Evolutionary conservation across 2,888 invertebrate species (phyloP), one percentile per base, ranked within the genome.

Genomic region (Clepsis dumicolana): DNA sequence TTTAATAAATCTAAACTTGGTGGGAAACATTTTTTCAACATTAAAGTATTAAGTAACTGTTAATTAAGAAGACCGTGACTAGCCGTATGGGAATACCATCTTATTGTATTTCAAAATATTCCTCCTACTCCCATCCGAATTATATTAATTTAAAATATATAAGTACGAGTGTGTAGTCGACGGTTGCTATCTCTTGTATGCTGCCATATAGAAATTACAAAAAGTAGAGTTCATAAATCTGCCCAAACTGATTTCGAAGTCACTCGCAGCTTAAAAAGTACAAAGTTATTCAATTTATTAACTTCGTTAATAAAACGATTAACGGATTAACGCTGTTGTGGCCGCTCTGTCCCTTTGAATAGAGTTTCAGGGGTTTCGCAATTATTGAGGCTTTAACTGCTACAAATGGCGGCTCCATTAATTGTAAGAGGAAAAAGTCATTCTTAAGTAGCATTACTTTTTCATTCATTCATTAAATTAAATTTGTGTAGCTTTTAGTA

Each of bases 201-300:
- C n/a, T n/a, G n/a, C n/a, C n/a, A n/a, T n/a, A n/a, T n/a, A n/a
- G n/a, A n/a, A n/a, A n/a, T n/a, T 29, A 4, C 8, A 8, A 29
- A 29, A 4, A 5, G 29, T 12, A 35, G 14, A 35, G 29, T 35
- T 35, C 35, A 35, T 8, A 18, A 18, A 16, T 7, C 0, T 1
- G 2, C 8, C 2, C 7, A 8, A 44, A 44, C 7, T 18, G 44
- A 44, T 44, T 44, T 18, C 4, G 16, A 44, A 44, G 2, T 18
- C 8, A 18, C 44, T 16, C 8, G 2, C 18, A 44, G 44, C 44
- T 18, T 16, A 44, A 44, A n/a, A 35, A 18, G 18, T 5, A 44
- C 41, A 44, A 44, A 44, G 18, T 44, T 44, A 44, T 44, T 44
- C 18, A 44, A 41, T 41, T 44, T 44, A 8, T 38, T 44, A 44